Base-by-base conservation (phyloP, 2,888 invertebrate species). In the Eristalinus sepulchralis region DNA sequence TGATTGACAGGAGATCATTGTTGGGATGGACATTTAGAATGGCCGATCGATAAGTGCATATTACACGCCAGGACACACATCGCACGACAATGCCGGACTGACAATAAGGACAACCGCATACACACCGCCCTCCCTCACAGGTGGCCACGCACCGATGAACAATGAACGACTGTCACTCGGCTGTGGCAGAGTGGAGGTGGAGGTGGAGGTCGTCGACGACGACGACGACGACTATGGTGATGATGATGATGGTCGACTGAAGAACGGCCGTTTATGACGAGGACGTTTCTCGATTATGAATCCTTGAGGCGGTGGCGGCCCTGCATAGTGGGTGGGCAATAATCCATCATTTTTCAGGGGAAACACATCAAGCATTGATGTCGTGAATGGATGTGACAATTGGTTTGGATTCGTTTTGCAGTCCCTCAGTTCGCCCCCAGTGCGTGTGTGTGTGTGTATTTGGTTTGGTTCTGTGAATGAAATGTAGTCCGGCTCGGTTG, bases 1-100 rank as follows among this genome's bases (percentile, higher is more conserved):
- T 86, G 86, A 86, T 86, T 86, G 86, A 86, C 86, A 86, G 86
- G 83, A 78, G 83, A 86, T 83, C 86, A 86, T 86, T 86, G 86
- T 86, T 83, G 83, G 82, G 66, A 78, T 47, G 83, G 86, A 70
- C 83, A 71, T 86, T 86, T 86, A 86, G 83, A 86, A 83, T 79
- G 75, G 59, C 66, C 73, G 78, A 86, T 83, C 86, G 86, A 86
- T 86, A 86, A 86, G 83, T 86, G 86, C 86, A 86, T 86, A 86
- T 86, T 86, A 86, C 83, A 86, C 78, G 83, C 78, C 78, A 83
- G 78, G 83, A 75, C 82, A 83, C 82, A 82, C 86, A 86, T 78
- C 83, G 57, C 71, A 82, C 68, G 70, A 85, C 82, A 85, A 80
- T 73, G 36, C 60, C 68, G 13, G 62, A 68, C 68, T 77, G 70